These are phyloP conservation scores for Buceros bicornis DNA, from an alignment of 2,797 vertebrate species.

Conservation along the genomic window DNA sequence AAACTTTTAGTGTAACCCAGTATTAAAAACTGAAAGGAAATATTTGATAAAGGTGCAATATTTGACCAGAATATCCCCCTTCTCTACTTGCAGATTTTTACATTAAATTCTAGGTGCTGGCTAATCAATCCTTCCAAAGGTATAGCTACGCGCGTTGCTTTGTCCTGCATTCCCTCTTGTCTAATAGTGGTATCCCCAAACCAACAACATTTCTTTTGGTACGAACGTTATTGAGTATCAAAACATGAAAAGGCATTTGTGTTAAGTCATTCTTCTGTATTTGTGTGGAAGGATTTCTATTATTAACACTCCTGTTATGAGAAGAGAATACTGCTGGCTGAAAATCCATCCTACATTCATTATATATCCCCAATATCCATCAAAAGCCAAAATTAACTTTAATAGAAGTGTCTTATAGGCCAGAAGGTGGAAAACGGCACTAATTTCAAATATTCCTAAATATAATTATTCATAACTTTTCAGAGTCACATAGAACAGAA, in stretches of 20 bases:
- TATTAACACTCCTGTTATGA: background rate
- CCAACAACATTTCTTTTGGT: background rate
- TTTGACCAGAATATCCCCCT: background rate
- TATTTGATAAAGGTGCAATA: background rate
- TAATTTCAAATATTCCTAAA: constrained; percentile 25
- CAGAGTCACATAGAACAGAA: background rate
- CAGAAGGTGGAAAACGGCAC: background rate
- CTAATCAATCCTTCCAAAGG: background rate
- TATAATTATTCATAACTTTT: background rate
- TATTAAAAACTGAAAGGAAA: background rate
- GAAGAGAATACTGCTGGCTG: background rate
- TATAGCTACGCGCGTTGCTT: background rate
- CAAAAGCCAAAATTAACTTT: constrained; percentile 15
- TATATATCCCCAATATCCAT: background rate
- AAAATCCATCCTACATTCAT: background rate
- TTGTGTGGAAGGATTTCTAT: background rate
- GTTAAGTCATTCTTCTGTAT: background rate
- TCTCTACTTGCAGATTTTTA: background rate
- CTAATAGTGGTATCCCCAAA: background rate
- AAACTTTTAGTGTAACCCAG: background rate
- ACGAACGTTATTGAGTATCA: background rate
- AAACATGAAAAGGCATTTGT: background rate
- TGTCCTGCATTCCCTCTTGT: background rate
- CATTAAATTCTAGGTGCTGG: background rate
- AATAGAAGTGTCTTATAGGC: background rate